phyloP scores from a whole-genome alignment of 2,113 vertebrate genomes.

The Coracopsis vasa region DNA sequence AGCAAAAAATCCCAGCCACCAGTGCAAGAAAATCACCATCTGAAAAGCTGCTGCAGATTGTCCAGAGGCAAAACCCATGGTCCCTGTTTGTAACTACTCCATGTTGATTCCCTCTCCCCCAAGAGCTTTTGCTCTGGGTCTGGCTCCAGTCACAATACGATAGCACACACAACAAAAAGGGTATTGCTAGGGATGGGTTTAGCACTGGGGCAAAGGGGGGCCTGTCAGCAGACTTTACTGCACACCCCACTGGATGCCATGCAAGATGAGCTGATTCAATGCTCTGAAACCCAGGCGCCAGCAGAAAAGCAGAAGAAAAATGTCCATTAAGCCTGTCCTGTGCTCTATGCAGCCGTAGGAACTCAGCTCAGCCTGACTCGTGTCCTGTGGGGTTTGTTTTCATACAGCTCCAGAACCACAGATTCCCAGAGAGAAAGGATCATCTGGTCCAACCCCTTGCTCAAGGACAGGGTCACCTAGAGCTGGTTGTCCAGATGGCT shows the following conservation, averaged over 20 bases:
- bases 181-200: background rate
- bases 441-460: background rate
- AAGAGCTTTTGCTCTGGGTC: background rate
- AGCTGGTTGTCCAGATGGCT: background rate
- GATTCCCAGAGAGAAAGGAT: background rate
- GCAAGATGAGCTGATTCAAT: background rate
- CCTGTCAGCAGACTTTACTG: background rate
- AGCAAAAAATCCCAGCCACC: rapidly evolving
- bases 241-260: background rate
- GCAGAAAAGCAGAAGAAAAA: background rate
- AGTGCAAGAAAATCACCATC: background rate
- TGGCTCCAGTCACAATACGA: background rate
- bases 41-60: background rate
- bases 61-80: background rate
- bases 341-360: background rate
- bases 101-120: rapidly evolving
- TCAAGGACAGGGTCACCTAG: background rate
- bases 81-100: background rate
- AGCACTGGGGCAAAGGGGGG: background rate
- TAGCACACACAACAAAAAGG: background rate
- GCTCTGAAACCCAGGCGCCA: background rate
- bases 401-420: background rate
- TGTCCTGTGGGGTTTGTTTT: background rate
- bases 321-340: background rate
- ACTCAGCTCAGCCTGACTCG: background rate